Evolutionary conservation across 2,888 invertebrate species (phyloP).

Genomic region (Mylabris sibirica): DNA sequence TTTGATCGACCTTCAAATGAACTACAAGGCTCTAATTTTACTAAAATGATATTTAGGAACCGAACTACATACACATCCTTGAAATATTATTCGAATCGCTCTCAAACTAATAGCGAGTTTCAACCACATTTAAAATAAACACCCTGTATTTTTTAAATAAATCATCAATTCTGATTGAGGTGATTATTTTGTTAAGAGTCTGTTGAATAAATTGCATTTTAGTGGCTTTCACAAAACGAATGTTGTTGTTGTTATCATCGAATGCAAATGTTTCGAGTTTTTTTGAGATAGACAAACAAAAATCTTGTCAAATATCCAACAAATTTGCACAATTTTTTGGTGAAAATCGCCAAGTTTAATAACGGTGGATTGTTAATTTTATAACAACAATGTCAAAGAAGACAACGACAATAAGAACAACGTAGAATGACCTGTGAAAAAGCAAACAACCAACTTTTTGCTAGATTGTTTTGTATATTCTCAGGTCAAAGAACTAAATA

Average conservation of each 20-base stretch:
- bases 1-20: too few species aligned
- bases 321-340: not conserved
- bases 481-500: conserved; percentile 8
- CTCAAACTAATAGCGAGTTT: too few species aligned
- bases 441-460: conserved; percentile 3
- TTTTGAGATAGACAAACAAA: not conserved
- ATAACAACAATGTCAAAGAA: not conserved
- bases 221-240: not conserved
- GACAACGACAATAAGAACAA: not conserved
- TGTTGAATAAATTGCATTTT: not conserved
- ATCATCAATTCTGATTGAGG: too few species aligned
- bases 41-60: too few species aligned
- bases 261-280: not conserved
- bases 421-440: not conserved
- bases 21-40: too few species aligned
- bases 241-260: not conserved
- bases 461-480: conserved; percentile 4
- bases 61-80: too few species aligned
- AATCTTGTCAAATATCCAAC: not conserved
- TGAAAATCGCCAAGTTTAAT: not conserved
- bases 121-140: too few species aligned
- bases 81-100: too few species aligned
- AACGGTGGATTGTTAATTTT: conserved; percentile 2
- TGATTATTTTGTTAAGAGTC: not conserved
- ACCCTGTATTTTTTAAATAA: too few species aligned